These are phyloP conservation scores for Artibeus lituratus DNA, from an alignment of 2,797 vertebrate species.

Conservation along the genomic window DNA sequence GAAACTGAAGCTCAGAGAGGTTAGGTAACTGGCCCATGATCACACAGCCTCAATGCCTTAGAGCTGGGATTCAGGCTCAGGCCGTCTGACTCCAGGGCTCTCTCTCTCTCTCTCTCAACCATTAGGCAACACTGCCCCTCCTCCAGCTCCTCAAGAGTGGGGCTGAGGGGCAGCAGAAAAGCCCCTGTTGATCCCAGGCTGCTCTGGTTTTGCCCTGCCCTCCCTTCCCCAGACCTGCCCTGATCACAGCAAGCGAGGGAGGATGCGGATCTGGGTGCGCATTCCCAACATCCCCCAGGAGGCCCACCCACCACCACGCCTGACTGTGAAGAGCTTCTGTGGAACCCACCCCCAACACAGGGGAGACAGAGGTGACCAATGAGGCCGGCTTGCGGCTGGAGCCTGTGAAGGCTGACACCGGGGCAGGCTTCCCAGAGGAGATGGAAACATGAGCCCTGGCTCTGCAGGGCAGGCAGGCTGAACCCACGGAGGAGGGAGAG, in stretches of 20 bases:
- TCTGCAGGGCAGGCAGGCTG: not conserved
- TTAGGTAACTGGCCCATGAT: not conserved
- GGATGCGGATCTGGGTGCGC: not conserved
- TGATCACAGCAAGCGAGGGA: not conserved
- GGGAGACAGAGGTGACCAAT: not conserved
- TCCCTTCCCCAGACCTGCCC: too few relatives aligned
- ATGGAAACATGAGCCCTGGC: not conserved
- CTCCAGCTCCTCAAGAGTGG: not conserved
- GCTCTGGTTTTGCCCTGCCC: not conserved
- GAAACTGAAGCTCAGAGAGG: slow-evolving; percentile 13
- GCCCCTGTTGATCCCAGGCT: not conserved
- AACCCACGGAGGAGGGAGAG: not conserved
- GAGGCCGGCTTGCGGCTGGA: not conserved
- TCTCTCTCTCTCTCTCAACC: not conserved
- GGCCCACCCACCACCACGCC: not conserved
- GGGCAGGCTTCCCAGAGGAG: not conserved
- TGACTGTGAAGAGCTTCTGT: not conserved
- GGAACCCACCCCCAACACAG: not conserved
- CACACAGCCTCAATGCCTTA: slow-evolving; percentile 6
- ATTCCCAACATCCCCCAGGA: not conserved
- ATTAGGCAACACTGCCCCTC: not conserved
- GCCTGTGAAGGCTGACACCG: not conserved
- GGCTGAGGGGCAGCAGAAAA: not conserved
- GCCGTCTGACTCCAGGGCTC: not conserved
- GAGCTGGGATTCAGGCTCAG: not conserved